phyloP scores from a whole-genome alignment of 2,113 vertebrate species.

The Megaceryle torquata region DNA sequence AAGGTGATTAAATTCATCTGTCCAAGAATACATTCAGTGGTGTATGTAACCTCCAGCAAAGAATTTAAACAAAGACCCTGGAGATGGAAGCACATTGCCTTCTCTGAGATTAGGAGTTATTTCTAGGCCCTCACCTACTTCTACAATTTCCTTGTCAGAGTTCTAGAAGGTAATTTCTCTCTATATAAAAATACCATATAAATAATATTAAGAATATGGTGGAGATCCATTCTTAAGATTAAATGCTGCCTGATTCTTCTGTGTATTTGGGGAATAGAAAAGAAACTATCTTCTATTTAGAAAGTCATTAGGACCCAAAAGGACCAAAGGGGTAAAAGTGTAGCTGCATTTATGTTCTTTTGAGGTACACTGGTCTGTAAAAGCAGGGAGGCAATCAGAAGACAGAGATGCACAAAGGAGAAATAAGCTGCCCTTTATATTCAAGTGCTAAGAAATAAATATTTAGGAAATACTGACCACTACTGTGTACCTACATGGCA shows the following conservation, averaged over 20 bases:
- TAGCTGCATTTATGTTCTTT: not conserved
- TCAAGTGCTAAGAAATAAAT: not conserved
- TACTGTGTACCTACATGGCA: not conserved
- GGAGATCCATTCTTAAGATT: not conserved
- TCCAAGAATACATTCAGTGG: not conserved
- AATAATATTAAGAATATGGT: not conserved
- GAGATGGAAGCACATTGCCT: not conserved
- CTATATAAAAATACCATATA: not conserved
- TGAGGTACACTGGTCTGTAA: not conserved
- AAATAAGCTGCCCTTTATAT: not conserved
- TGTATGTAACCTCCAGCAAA: not conserved
- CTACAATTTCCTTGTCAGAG: not conserved
- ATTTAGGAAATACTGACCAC: not conserved
- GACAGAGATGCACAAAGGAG: not conserved
- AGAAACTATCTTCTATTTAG: not conserved
- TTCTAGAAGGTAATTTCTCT: not conserved
- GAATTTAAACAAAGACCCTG: conserved; percentile 29
- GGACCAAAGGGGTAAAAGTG: not conserved
- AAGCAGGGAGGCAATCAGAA: not conserved
- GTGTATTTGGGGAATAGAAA: not conserved
- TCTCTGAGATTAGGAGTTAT: not conserved
- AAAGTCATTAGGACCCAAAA: not conserved
- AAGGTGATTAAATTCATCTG: not conserved
- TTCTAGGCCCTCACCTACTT: not conserved
- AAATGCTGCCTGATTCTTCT: not conserved